phyloP scores from a whole-genome alignment of 2,113 vertebrate species.

The Holacanthus passer region DNA sequence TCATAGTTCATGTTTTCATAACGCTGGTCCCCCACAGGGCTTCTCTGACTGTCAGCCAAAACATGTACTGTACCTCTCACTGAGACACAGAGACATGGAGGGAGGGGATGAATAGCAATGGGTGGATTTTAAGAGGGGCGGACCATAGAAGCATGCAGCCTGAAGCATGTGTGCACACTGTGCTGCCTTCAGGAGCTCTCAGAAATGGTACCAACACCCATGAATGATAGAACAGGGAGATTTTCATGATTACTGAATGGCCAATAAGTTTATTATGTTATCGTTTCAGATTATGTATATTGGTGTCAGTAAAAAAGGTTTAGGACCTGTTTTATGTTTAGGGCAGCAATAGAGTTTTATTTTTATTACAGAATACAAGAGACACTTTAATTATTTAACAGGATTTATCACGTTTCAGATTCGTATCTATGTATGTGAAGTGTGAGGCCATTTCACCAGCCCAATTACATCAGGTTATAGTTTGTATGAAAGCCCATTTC shows the following conservation, averaged over 20 bases:
- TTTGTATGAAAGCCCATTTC: background rate
- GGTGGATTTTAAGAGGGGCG: slow-evolving; percentile 46
- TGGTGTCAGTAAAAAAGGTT: background rate
- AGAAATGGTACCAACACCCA: background rate
- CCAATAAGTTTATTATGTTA: background rate
- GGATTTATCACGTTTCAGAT: background rate
- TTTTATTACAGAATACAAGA: background rate
- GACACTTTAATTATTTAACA: background rate
- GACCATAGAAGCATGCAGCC: slow-evolving; percentile 36
- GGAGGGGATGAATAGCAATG: slow-evolving; percentile 29
- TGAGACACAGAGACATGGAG: slow-evolving; percentile 8
- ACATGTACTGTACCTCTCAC: slow-evolving; percentile 22
- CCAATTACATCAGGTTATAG: too few species aligned
- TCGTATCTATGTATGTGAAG: background rate
- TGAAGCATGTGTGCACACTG: slow-evolving; percentile 51
- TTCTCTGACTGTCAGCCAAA: slow-evolving; percentile 33
- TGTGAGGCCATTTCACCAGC: background rate
- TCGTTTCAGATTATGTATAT: background rate
- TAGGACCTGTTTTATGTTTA: too few species aligned
- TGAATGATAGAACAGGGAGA: background rate
- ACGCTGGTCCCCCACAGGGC: slow-evolving; percentile 15
- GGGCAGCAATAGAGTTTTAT: background rate
- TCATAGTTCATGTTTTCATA: slow-evolving; percentile 41
- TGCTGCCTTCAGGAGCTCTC: slow-evolving; percentile 54
- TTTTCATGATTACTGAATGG: background rate